A percentile compares a stretch with the other conserved stretches of the same genome.
Conservation (phyloP, 2,888 invertebrate genomes). For the Cryptocephalus moraei region DNA sequence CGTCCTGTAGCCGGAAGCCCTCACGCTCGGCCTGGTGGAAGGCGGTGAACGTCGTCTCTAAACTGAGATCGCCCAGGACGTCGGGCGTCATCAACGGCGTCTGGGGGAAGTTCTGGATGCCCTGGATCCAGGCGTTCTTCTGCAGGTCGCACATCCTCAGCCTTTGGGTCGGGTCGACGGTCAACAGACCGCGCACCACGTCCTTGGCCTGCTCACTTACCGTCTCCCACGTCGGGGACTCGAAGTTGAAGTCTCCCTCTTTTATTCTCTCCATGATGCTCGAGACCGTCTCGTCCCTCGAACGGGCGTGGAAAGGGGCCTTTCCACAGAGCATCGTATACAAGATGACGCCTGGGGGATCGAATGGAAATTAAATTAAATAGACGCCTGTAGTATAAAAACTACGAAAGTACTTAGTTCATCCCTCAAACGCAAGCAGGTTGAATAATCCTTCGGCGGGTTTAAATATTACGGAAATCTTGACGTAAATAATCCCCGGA, state of each 20-base stretch:
- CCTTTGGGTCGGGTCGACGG: conserved; percentile 65
- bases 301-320: conserved; percentile 69
- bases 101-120: conserved; percentile 36
- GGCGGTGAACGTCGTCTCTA: conserved; percentile 56
- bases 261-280: conserved; percentile 72
- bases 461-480: no score
- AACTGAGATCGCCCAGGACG: conserved; percentile 41
- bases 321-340: conserved; percentile 66
- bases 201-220: conserved; percentile 68
- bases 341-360: conserved; percentile 65
- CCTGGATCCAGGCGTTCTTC: conserved; percentile 56
- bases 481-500: no score
- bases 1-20: conserved; percentile 66
- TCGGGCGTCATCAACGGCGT: conserved; percentile 54
- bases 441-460: no score
- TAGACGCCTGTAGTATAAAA: no score
- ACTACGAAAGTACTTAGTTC: no score
- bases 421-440: no score
- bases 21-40: conserved; percentile 58
- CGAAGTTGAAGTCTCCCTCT: conserved; percentile 68
- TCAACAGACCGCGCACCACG: conserved; percentile 64
- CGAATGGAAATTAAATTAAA: no score
- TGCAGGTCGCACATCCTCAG: conserved; percentile 58
- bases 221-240: conserved; percentile 56
- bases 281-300: conserved; percentile 58